Base-by-base conservation (phyloP, 2,888 invertebrate species). In the Orgyia antiqua region DNA sequence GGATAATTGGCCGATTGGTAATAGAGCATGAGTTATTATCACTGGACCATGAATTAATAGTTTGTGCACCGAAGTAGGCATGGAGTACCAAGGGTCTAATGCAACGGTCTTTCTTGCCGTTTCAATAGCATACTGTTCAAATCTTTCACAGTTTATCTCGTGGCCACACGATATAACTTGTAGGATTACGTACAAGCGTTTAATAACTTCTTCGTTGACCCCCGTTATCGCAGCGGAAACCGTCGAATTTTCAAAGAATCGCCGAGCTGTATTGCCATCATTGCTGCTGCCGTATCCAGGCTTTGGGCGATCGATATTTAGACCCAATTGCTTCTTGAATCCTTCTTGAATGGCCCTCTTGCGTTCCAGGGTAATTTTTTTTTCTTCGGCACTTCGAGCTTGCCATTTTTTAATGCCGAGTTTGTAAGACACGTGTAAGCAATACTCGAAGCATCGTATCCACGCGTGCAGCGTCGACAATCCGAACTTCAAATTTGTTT, bases 361-460 rank as follows among this genome's bases (percentile, higher is more conserved):
- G 6, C 18, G 18, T 11, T 13, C 25, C 2, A 9, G 18, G 24
- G 12, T 24, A 25, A 28, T 28, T 29, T 29, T 15, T 12, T 23
- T 9, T 31, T 28, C 27, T n/a, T 31, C 17, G 20, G 27, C 30
- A 11, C 27, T 30, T 27, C 34, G 20, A 11, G 24, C 29, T 27
- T 19, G 18, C 34, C 39, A 39, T 9, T 27, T 35, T 32, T 39
- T 20, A 13, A 39, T 31, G 15, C 17, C 29, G 18, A 18, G 2
- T 8, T 18, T 18, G 8, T 18, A 34, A n/a, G 26, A 28, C 17
- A 39, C 24, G 24, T 35, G 35, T 21, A 33, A 32, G 12, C 34
- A 17, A 29, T 27, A 30, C 26, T 39, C 39, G 31, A 39, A 34
- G 9, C 27, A 30, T 20, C 39, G 20, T 12, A 33, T 38, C 33